phyloP scores from a whole-genome alignment of 2,113 vertebrate species.

The Oreochromis tanganicae region DNA sequence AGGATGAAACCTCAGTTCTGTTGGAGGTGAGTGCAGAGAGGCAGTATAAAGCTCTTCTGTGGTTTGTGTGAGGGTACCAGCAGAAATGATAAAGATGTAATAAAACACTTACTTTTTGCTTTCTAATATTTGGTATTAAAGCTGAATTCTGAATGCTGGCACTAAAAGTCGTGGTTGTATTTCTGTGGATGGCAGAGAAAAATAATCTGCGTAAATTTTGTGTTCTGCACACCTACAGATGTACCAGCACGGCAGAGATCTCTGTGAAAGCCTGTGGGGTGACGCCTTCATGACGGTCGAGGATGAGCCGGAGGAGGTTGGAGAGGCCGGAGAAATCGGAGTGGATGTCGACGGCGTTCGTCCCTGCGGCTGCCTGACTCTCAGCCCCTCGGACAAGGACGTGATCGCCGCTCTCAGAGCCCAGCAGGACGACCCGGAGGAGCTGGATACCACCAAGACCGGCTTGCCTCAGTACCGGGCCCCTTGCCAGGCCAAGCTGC shows the following conservation, averaged over 20 bases:
- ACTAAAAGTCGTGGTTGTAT: not conserved
- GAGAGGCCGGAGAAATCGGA: not conserved
- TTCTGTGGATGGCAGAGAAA: not conserved
- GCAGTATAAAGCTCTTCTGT: not conserved
- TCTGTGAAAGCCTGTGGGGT: slow-evolving; percentile 77
- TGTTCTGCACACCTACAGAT: slow-evolving; percentile 54
- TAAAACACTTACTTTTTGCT: not conserved
- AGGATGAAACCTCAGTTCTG: not conserved
- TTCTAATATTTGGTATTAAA: not conserved
- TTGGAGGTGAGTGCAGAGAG: not conserved
- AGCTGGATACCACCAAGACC: slow-evolving; percentile 74
- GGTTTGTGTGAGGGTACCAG: not conserved
- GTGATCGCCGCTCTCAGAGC: slow-evolving; percentile 70
- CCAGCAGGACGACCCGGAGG: slow-evolving; percentile 66
- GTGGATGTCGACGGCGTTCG: slow-evolving; percentile 14
- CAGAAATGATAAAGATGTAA: not conserved
- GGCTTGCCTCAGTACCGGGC: slow-evolving; percentile 68
- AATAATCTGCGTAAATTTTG: not conserved
- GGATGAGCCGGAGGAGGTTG: slow-evolving; percentile 52
- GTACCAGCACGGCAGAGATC: slow-evolving; percentile 75
- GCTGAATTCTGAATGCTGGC: not conserved
- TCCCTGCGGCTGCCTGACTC: slow-evolving; percentile 74
- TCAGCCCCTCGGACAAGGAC: slow-evolving; percentile 67
- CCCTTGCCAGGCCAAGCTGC: slow-evolving; percentile 54
- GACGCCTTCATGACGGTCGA: slow-evolving; percentile 66